Evolutionary conservation across 2,113 vertebrate genomes (phyloP).

Genomic region (Thinocorus orbignyianus): DNA sequence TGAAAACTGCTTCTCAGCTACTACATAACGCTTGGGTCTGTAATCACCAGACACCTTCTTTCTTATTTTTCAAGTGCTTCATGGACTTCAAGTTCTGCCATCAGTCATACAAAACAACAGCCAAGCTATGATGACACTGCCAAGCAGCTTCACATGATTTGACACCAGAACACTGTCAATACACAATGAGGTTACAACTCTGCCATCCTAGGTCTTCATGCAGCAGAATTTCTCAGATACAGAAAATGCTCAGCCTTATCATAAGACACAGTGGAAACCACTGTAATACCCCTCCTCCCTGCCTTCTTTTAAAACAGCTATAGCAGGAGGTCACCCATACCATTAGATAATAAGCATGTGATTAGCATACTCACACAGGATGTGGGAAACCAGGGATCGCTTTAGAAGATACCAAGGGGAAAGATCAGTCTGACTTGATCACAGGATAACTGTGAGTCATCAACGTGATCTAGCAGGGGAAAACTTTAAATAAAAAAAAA

Average conservation of each 20-base stretch:
- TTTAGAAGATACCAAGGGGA: neutral
- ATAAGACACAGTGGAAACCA: conserved; percentile 14
- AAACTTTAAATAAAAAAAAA: neutral
- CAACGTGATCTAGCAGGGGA: neutral
- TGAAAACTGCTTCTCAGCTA: neutral
- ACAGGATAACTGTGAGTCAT: conserved; percentile 50
- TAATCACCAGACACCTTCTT: neutral
- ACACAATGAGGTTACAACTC: neutral
- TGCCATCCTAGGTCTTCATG: neutral
- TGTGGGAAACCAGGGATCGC: conserved; percentile 46
- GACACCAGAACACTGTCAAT: neutral
- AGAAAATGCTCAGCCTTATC: conserved; percentile 30
- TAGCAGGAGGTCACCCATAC: neutral
- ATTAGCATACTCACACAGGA: conserved; percentile 55
- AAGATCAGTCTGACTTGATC: conserved; percentile 47
- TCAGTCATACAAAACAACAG: neutral
- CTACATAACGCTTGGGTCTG: neutral
- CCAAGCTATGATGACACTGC: neutral
- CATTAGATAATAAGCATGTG: conserved; percentile 36
- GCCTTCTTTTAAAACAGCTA: neutral
- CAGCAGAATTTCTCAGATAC: neutral
- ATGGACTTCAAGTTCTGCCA: neutral
- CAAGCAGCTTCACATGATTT: conserved; percentile 4
- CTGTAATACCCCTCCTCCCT: neutral
- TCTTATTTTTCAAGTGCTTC: neutral